Percentiles rank a stretch among this genome's conserved stretches.
phyloP scores from a whole-genome alignment of 2,888 invertebrate genomes.

The Nesidiocoris tenuis region DNA sequence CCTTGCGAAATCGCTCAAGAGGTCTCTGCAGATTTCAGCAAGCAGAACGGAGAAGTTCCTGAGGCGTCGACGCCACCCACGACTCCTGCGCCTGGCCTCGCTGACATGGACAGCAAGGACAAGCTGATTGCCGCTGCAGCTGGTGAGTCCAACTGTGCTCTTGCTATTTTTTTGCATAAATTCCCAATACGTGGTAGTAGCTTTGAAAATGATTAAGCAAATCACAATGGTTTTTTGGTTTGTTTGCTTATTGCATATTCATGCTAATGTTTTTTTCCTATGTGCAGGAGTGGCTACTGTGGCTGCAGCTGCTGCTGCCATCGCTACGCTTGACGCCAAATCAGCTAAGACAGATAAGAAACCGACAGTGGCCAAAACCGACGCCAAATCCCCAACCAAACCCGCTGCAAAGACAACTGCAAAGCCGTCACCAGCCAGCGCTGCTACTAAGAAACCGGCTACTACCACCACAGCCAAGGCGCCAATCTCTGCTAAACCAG shows the following conservation, averaged over 20 bases:
- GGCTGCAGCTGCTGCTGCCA: constrained; percentile 47
- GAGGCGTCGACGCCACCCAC: constrained; percentile 48
- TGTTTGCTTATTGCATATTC: too few species aligned
- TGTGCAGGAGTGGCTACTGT: constrained; percentile 23
- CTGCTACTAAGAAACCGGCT: constrained; percentile 49
- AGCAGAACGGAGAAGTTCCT: constrained; percentile 39
- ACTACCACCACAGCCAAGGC: constrained; percentile 51
- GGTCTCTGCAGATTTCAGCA: constrained; percentile 16
- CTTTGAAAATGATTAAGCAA: too few species aligned
- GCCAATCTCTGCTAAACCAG: constrained; percentile 53
- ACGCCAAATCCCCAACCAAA: background rate
- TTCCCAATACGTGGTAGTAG: too few species aligned
- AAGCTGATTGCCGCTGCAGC: constrained; percentile 47
- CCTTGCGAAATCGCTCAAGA: background rate
- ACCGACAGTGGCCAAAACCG: background rate
- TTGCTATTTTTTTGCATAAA: too few species aligned
- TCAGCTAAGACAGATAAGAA: constrained; percentile 26
- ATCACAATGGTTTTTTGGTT: too few species aligned
- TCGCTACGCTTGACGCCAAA: constrained; percentile 35
- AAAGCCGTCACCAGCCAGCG: constrained; percentile 40
- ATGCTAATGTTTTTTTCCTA: too few species aligned
- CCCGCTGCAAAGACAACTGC: constrained; percentile 17
- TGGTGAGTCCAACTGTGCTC: too few species aligned
- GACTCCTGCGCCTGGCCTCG: constrained; percentile 48
- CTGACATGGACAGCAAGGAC: constrained; percentile 40